Evolutionary conservation across 1,140 invertebrate species (phyloP).

Genomic region (Plectrocnemia conspersa): DNA sequence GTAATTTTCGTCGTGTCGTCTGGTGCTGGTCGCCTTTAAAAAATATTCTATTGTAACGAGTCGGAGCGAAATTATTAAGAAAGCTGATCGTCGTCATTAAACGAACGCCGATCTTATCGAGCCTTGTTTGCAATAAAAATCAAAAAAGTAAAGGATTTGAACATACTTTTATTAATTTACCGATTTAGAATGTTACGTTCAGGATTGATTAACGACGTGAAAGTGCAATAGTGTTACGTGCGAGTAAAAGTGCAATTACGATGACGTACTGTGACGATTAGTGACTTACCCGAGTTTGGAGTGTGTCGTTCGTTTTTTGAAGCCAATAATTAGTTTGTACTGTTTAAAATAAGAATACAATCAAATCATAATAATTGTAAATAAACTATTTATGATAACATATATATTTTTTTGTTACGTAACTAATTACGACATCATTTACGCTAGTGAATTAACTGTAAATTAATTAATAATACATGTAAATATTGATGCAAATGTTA

Average conservation of each 20-base stretch:
- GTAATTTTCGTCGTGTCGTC: too few species aligned
- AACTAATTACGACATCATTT: conserved; percentile 10
- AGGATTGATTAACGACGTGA: conserved; percentile 4
- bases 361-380: conserved; percentile 34
- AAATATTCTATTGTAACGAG: too few species aligned
- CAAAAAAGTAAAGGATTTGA: not conserved
- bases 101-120: too few species aligned
- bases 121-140: conserved; percentile 7
- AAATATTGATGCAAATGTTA: too few species aligned
- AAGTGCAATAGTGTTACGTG: conserved; percentile 23
- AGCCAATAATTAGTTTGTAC: conserved; percentile 31
- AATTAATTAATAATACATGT: conserved; percentile 16
- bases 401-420: conserved; percentile 19
- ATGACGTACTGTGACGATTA: conserved; percentile 12
- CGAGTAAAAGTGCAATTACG: conserved; percentile 33
- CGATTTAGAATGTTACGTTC: not conserved
- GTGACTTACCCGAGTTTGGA: conserved; percentile 7
- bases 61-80: too few species aligned
- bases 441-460: conserved; percentile 9
- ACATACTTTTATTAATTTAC: not conserved
- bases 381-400: conserved; percentile 28
- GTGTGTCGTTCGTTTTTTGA: conserved; percentile 20
- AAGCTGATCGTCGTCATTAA: too few species aligned
- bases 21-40: too few species aligned
- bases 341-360: conserved; percentile 26